Evolutionary conservation across 2,797 vertebrate species (phyloP).

Genomic region (Mus minutoides): DNA sequence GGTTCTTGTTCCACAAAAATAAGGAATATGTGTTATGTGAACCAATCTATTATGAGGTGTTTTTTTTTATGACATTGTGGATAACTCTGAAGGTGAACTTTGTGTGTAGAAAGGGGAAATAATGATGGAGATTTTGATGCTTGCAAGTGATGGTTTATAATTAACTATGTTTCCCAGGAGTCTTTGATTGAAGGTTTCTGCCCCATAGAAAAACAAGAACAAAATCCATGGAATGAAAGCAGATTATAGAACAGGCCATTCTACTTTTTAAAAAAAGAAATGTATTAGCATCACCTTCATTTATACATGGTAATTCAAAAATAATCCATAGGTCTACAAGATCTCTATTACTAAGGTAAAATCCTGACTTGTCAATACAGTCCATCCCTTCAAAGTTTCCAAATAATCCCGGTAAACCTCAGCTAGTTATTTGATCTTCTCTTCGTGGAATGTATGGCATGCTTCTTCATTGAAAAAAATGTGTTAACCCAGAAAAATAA

Average conservation of each 20-base stretch:
- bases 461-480: neutral
- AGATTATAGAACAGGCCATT: neutral
- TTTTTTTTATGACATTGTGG: neutral
- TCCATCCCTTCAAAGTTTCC: neutral
- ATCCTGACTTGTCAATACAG: neutral
- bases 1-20: neutral
- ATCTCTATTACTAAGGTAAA: constrained; percentile 18
- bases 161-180: constrained; percentile 4
- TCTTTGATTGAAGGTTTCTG: neutral
- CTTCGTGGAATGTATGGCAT: neutral
- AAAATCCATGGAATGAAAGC: neutral
- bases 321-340: neutral
- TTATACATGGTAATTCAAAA: constrained; percentile 24
- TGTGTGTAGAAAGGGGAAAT: neutral
- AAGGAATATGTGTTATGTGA: neutral
- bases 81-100: neutral
- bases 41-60: neutral
- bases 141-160: neutral
- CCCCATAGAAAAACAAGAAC: neutral
- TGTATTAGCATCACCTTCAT: neutral
- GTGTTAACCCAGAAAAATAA: constrained; percentile 43
- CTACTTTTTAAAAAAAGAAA: constrained; percentile 29
- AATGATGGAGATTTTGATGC: neutral
- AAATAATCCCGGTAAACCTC: neutral
- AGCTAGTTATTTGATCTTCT: neutral